phyloP scores from a whole-genome alignment of 2,888 invertebrate genomes.

The Caenorhabditis sp. region DNA sequence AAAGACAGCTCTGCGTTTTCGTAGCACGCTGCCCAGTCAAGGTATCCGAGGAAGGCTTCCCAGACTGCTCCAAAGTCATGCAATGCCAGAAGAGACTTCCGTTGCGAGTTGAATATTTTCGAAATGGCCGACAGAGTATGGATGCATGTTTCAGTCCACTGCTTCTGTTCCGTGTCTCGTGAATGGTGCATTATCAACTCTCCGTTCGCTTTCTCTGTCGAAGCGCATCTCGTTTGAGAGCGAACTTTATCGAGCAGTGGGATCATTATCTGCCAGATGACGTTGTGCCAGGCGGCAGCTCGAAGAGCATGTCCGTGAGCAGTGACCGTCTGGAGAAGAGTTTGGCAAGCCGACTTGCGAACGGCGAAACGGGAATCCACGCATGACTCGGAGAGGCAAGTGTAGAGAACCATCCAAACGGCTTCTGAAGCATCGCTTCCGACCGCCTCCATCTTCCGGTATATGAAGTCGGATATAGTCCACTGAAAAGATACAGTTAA shows the following conservation, averaged over 20 bases:
- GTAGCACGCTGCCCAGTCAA: constrained; percentile 89
- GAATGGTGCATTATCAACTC: constrained; percentile 93
- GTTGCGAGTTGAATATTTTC: constrained; percentile 77
- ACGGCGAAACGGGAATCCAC: constrained; percentile 96
- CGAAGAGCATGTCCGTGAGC: constrained; percentile 84
- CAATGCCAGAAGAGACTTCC: constrained; percentile 68
- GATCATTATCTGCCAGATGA: constrained; percentile 92
- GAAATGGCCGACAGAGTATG: constrained; percentile 79
- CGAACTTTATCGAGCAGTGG: constrained; percentile 94
- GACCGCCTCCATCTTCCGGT: constrained; percentile 62
- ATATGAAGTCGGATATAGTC: constrained; percentile 95
- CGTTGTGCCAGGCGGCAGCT: constrained; percentile 85
- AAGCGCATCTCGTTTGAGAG: constrained; percentile 75
- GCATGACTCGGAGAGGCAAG: constrained; percentile 84
- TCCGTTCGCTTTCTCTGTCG: constrained; percentile 82
- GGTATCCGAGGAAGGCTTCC: constrained; percentile 92
- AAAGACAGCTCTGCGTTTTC: constrained; percentile 93
- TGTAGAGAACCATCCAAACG: constrained; percentile 79
- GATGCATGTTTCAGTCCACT: constrained; percentile 77
- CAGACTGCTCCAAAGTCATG: constrained; percentile 95
- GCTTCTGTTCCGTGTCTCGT: constrained; percentile 88
- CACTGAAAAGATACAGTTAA: constrained; percentile 84
- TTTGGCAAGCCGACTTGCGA: constrained; percentile 92
- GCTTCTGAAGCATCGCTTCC: constrained; percentile 63
- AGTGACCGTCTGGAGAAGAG: constrained; percentile 95